Base-by-base conservation (phyloP, 2,113 vertebrate species). In the Tragulus kanchil region DNA sequence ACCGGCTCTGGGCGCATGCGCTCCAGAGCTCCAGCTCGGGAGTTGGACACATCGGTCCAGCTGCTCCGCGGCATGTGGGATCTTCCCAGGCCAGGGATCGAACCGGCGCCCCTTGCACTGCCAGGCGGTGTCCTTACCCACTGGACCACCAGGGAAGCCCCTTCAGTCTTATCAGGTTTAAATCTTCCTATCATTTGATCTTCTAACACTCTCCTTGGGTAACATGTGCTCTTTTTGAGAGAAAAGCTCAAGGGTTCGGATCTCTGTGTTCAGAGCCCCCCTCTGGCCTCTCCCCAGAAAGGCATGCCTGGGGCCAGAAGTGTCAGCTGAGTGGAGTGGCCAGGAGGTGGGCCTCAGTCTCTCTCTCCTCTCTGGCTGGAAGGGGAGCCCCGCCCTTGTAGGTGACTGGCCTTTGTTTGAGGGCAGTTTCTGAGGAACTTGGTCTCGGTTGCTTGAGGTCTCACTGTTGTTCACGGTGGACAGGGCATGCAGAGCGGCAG, bases 181-280 rank as follows among this genome's bases (percentile, higher is more conserved):
- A 48, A 54, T 28, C 13, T 61, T 73, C 17, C 25, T 6, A 21
- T 54, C 15, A 73, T 23, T 17, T 14, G 28, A 52, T 8, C n/a
- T 85, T 78, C 45, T 8, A 52, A 42, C 12, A 16, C 4, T 31
- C 26, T 90, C 94, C 65, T 83, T 95, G 91, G 82, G 67, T 67
- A 25, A 58, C 0, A 0, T 15, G 19, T 3, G 2, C 26, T 56
- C 3, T 31, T 56, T 59, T 52, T 7, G 15, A 50, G 58, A 75
- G 50, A 54, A 14, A 50, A 58, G 16, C 16, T 88, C 15, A 12
- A 26, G 3, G 2, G 58, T 9, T 67, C 31, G 11, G 13, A 77
- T 58, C 42, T 42, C 61, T 77, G 9, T n/a, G 6, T 77, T 69
- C 42, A 65, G 16, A 65, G 36, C 28, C 23, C 42, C 26, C 21